Base-by-base conservation (phyloP, 2,888 invertebrate species). In the Andrena bicolor region DNA sequence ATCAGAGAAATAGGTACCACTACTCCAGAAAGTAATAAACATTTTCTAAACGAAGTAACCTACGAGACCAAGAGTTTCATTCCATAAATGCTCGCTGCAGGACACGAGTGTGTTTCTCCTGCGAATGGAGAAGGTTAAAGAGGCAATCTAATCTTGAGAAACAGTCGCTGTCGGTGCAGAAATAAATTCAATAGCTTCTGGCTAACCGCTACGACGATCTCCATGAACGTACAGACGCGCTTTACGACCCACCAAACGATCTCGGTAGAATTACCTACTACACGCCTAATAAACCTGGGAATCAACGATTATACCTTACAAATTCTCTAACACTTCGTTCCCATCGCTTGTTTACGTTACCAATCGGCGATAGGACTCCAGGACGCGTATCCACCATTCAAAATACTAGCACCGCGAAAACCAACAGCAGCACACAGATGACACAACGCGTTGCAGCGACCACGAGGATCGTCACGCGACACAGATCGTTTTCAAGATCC, bases 271-370 rank as follows among this genome's bases (percentile, higher is more conserved):
- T 13, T 16, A 41, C 13, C 16, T 16, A 13, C 41, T 41, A 5
- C 41, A 16, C 41, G 20, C 51, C 51, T 51, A 23, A 56, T 26
- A 56, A 23, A 26, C 20, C 23, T 1, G 23, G 1, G 4, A 56
- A 10, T 56, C 56, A 13, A 56, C 10, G 10, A 56, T 13, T 56
- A 8, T 56, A 10, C 56, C 10, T 23, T 8, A 53, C 20, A 2
- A 1, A 53, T 20, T 23, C 53, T 23, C 53, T 20, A 23, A 20
- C 20, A 53, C 49, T 23, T 3, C 51, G 8, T 23, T 10, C 6
- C 26, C 41, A 7, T 28, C 13, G 1, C 30, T 5, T n/a, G 13
- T 5, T 48, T 73, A 78, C 74, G 1, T 75, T 79, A 79, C 75
- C 81, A 0, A 53, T 53, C n/a, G 51, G 20, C 26, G 74, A 16